Evolutionary conservation across 2,888 invertebrate genomes (phyloP).

Genomic region (Periphyllus acericola): DNA sequence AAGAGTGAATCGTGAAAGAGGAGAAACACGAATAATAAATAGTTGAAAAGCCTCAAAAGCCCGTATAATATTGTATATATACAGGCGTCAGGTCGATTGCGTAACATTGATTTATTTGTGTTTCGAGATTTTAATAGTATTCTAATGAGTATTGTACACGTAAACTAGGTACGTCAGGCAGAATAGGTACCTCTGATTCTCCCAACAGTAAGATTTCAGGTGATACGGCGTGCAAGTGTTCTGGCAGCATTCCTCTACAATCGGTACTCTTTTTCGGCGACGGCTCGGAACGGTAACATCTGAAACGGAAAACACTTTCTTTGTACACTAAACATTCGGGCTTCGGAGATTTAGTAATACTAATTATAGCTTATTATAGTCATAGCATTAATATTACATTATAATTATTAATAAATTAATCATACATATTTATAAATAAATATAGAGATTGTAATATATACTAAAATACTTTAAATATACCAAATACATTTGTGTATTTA

Average conservation of each 20-base stretch:
- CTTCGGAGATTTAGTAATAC: too few species aligned
- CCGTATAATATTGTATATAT: background rate
- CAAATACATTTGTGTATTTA: too few species aligned
- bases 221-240: constrained; percentile 59
- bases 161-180: background rate
- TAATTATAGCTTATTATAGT: too few species aligned
- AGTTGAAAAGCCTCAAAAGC: background rate
- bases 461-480: too few species aligned
- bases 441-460: too few species aligned
- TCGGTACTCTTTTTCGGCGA: constrained; percentile 56
- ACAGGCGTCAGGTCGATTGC: background rate
- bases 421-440: too few species aligned
- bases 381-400: too few species aligned
- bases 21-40: background rate
- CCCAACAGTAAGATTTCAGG: constrained; percentile 60
- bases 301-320: constrained; percentile 1
- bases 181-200: constrained; percentile 28
- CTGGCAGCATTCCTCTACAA: constrained; percentile 63
- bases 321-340: too few species aligned
- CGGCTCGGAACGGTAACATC: constrained; percentile 53
- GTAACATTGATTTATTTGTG: background rate
- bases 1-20: background rate
- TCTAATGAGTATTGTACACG: too few species aligned
- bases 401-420: too few species aligned
- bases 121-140: background rate